These are phyloP conservation scores for Odobenus rosmarus DNA, from an alignment of 2,113 vertebrate genomes.

Conservation along the genomic window DNA sequence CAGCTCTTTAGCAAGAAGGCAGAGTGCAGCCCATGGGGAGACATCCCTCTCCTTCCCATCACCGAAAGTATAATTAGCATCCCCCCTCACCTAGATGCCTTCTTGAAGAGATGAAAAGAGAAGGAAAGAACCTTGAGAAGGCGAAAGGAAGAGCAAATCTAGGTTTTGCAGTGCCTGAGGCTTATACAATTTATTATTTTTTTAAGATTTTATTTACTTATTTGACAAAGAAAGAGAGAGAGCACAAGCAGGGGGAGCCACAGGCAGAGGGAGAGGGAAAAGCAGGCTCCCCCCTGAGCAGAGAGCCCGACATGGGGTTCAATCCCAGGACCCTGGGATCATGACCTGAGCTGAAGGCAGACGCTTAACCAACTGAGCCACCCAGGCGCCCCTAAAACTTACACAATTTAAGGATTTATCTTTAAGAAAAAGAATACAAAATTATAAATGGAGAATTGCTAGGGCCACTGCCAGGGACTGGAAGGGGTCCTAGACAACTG, in stretches of 20 bases:
- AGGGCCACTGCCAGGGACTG: not conserved
- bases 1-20: not conserved
- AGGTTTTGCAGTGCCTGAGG: not conserved
- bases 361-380: not conserved
- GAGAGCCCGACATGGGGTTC: not conserved
- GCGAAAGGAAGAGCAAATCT: not conserved
- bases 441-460: conserved; percentile 1
- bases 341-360: not conserved
- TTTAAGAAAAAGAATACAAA: conserved; percentile 18
- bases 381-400: not conserved
- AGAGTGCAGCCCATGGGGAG: not conserved
- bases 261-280: not conserved
- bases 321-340: not conserved
- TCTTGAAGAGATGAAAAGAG: not conserved
- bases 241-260: not conserved
- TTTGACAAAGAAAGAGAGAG: not conserved
- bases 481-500: not conserved
- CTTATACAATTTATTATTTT: not conserved
- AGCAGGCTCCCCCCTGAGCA: not conserved
- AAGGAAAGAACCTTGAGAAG: not conserved
- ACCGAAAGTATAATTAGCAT: not conserved
- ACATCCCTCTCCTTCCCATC: not conserved
- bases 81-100: not conserved
- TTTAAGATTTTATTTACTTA: not conserved
- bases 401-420: not conserved